phyloP scores from a whole-genome alignment of 2,888 invertebrate species.

The Tenthredo livida region DNA sequence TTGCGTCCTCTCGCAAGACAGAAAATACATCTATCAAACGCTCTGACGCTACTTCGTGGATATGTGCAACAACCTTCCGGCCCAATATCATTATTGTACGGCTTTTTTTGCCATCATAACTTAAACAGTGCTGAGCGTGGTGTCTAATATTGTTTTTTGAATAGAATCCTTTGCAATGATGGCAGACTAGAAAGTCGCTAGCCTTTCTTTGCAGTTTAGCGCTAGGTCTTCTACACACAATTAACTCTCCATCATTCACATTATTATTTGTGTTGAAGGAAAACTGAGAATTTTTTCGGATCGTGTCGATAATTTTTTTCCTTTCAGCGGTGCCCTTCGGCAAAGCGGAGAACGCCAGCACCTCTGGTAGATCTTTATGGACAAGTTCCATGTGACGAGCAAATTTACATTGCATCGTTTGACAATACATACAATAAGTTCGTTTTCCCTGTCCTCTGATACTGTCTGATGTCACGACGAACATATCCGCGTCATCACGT shows the following conservation, averaged over 20 bases:
- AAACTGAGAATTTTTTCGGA: constrained; percentile 16
- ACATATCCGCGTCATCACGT: constrained; percentile 22
- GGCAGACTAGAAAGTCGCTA: constrained; percentile 55
- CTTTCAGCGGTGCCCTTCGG: constrained; percentile 7
- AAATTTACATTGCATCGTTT: constrained; percentile 42
- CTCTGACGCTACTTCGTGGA: constrained; percentile 4
- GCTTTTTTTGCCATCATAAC: constrained; percentile 21
- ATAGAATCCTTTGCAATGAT: constrained; percentile 55
- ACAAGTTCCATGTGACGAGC: constrained; percentile 9
- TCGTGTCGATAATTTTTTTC: constrained; percentile 14
- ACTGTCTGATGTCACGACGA: constrained; percentile 14
- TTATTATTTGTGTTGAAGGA: constrained; percentile 39
- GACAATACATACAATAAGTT: constrained; percentile 29
- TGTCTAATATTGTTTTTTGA: constrained; percentile 54
- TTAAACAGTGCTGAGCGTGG: constrained; percentile 47
- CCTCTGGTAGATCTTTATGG: constrained; percentile 23
- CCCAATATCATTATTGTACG: constrained; percentile 49
- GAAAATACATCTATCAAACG: constrained; percentile 53
- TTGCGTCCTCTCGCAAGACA: constrained; percentile 53
- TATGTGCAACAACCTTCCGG: background rate
- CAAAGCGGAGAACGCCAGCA: constrained; percentile 2
- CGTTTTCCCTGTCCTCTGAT: background rate
- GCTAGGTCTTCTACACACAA: constrained; percentile 54
- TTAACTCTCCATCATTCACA: constrained; percentile 54
- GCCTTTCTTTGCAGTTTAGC: constrained; percentile 45